Evolutionary conservation across 1,140 invertebrate genomes (phyloP).

Genomic region (Andrena cerasifolii): DNA sequence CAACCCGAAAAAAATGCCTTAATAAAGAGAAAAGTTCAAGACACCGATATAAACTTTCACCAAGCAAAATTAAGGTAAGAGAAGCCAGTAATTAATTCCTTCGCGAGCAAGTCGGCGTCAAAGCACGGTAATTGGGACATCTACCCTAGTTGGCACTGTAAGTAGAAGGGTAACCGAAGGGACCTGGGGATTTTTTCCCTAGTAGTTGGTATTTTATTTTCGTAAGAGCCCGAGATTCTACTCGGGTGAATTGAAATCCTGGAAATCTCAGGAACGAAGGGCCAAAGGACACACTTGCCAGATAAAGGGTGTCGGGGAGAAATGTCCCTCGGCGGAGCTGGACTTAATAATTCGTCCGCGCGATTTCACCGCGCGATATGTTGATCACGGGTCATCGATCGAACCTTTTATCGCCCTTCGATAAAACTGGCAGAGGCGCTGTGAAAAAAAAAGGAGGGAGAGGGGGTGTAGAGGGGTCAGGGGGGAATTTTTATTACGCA

Average conservation of each 20-base stretch:
- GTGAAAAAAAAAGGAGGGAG: conserved; percentile 29
- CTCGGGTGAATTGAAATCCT: background rate
- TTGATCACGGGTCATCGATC: conserved; percentile 40
- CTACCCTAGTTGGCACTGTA: no score
- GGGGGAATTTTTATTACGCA: conserved; percentile 45
- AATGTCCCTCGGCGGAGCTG: background rate
- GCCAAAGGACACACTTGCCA: background rate
- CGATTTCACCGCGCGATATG: conserved; percentile 24
- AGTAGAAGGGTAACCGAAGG: no score
- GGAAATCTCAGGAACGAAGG: background rate
- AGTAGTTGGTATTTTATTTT: background rate
- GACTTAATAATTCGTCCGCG: conserved; percentile 21
- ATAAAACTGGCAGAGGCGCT: conserved; percentile 22
- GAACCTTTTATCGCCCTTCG: conserved; percentile 28
- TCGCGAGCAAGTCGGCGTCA: no score
- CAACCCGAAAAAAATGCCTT: no score
- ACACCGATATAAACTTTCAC: no score
- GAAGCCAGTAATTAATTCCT: no score
- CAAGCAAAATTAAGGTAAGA: no score
- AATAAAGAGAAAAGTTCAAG: no score
- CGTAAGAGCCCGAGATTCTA: background rate
- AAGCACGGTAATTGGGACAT: no score
- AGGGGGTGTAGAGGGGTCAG: background rate
- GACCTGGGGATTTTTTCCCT: no score
- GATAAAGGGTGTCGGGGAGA: background rate